Conservation (phyloP, 1,140 invertebrate species). For the Xylocopa sonorina region DNA sequence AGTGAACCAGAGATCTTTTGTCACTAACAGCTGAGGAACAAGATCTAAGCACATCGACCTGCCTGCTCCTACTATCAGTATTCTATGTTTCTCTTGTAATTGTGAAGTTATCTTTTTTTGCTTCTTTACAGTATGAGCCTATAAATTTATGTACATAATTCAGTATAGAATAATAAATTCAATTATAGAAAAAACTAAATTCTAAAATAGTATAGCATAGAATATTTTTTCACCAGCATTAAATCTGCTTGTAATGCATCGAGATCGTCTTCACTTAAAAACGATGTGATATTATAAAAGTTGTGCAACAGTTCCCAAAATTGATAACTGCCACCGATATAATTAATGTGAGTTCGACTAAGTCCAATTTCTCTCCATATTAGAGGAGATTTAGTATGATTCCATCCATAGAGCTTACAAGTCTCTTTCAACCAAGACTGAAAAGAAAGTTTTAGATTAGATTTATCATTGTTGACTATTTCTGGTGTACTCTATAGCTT, state of each 20-base stretch:
- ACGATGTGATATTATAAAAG: slow-evolving; percentile 54
- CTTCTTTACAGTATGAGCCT: slow-evolving; percentile 24
- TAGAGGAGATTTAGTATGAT: slow-evolving; percentile 56
- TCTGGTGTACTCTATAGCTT: too few species aligned
- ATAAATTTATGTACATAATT: too few species aligned
- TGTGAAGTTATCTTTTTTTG: slow-evolving; percentile 3
- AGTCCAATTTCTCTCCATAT: slow-evolving; percentile 62
- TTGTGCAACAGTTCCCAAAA: slow-evolving; percentile 57
- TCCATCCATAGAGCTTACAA: slow-evolving; percentile 51
- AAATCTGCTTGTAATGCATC: slow-evolving; percentile 47
- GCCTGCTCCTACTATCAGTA: slow-evolving; percentile 63
- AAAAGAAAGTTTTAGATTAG: not conserved
- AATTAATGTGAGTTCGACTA: slow-evolving; percentile 18
- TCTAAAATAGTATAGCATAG: not conserved
- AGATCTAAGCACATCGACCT: slow-evolving; percentile 57
- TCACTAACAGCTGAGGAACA: slow-evolving; percentile 53
- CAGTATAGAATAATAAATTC: not conserved
- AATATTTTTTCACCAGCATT: slow-evolving; percentile 33
- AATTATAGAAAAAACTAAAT: not conserved
- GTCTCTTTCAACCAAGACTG: slow-evolving; percentile 58
- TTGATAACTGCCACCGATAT: slow-evolving; percentile 51
- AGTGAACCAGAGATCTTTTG: slow-evolving; percentile 48
- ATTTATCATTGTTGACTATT: too few species aligned
- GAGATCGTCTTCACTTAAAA: slow-evolving; percentile 48
- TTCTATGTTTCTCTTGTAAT: slow-evolving; percentile 11